Evolutionary conservation across 2,888 invertebrate genomes (phyloP).

Genomic region (Cryptus armator): DNA sequence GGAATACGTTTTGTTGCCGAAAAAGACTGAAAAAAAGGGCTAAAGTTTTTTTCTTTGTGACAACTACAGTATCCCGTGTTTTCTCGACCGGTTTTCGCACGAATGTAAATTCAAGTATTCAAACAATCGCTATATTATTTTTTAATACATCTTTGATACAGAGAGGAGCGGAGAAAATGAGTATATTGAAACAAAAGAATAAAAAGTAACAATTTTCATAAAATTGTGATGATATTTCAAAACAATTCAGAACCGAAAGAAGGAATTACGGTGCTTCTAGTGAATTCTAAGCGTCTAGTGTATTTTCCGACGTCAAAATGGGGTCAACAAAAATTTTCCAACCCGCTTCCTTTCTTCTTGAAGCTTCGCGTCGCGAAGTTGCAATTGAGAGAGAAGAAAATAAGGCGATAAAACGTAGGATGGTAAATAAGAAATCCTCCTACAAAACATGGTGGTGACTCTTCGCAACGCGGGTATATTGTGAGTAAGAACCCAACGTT

Average conservation of each 20-base stretch:
- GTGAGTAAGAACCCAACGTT: conserved; percentile 29
- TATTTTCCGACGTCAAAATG: background rate
- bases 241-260: background rate
- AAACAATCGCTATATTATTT: background rate
- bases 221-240: background rate
- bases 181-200: background rate
- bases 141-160: background rate
- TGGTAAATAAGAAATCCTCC: conserved; percentile 61
- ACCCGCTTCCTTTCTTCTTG: background rate
- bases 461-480: conserved; percentile 5
- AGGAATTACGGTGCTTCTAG: background rate
- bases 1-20: conserved; percentile 19
- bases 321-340: background rate
- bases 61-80: background rate
- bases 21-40: conserved; percentile 3
- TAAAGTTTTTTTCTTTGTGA: background rate
- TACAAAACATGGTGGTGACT: conserved; percentile 38
- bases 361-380: conserved; percentile 1
- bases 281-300: background rate
- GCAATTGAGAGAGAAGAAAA: conserved; percentile 21
- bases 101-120: background rate
- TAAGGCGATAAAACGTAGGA: conserved; percentile 39
- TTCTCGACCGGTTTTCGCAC: background rate
- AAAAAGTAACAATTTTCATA: too few relatives aligned
- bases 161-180: background rate